Evolutionary conservation across 2,888 invertebrate genomes (phyloP), one percentile per base, ranked within the genome.

Genomic region (Agrotis segetum): DNA sequence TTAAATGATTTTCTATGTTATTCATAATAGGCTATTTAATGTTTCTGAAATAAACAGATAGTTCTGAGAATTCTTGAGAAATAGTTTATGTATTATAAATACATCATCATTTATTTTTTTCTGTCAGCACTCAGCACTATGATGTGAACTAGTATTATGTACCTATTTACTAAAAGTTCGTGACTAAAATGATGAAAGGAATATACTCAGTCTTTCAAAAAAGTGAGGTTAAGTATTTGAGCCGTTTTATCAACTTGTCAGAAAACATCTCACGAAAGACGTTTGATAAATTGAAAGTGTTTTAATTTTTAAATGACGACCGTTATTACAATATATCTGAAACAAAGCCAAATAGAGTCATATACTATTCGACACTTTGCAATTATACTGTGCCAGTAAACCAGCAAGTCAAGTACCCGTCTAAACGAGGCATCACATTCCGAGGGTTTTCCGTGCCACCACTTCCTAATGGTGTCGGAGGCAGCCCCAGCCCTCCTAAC

Each of bases 381-480:
- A 47, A 58, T 11, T 34, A n/a, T 5, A 34, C n/a, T n/a, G 46
- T 47, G 55, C 46, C 50, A 68, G 69, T 77, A 46, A 53, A 34
- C 19, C 29, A 65, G 64, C 76, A 66, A 87, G 82, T 81, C 14
- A 6, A 50, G 61, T 67, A 49, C 61, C 16, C n/a, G n/a, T 47
- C 60, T 84, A 82, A 93, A 93, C 87, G 85, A 72, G 76, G 89
- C 95, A 88, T 82, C 73, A 84, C 93, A 95, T 95, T 93, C 95
- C 94, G 89, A 90, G 88, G 93, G 94, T 91, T 92, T 92, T 92
- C 93, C 93, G 91, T 90, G 89, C 91, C 92, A 92, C 91, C 94
- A 94, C 94, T 93, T 93, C 93, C 92, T 96, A 95, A 95, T 95
- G 93, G 95, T 93, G 92, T 91, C 91, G 90, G 89, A 87, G 84